These are phyloP conservation scores for Gymnoscopelus braueri DNA, from an alignment of 2,797 vertebrate genomes.

Conservation along the genomic window DNA sequence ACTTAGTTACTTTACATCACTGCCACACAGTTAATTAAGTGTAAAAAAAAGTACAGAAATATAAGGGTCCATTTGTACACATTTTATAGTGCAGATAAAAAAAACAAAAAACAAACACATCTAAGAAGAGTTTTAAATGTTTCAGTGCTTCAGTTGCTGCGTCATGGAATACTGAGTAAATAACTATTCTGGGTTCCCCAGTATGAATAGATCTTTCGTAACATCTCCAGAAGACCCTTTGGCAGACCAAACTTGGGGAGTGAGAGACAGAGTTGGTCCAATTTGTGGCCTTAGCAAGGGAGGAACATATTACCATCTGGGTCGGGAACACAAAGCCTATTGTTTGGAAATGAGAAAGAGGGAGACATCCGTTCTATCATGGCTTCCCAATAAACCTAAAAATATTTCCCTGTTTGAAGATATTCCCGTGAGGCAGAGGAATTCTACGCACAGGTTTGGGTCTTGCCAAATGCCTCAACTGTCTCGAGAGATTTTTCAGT, in stretches of 20 bases:
- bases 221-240: conserved; percentile 50
- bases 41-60: background rate
- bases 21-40: background rate
- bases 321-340: conserved; percentile 54
- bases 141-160: background rate
- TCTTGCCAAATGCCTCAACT: background rate
- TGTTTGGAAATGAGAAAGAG: conserved; percentile 43
- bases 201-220: conserved; percentile 55
- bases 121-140: background rate
- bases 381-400: conserved; percentile 22
- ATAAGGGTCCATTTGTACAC: no score
- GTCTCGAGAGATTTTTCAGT: conserved; percentile 8
- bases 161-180: conserved; percentile 19
- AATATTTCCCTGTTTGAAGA: conserved; percentile 28
- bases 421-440: conserved; percentile 9
- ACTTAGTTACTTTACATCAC: no score
- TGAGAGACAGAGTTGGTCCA: conserved; percentile 44
- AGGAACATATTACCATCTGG: conserved; percentile 55
- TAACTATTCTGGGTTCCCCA: conserved; percentile 22
- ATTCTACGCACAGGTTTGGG: background rate
- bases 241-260: conserved; percentile 38
- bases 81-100: no score
- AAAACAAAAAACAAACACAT: background rate
- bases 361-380: conserved; percentile 7
- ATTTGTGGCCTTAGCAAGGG: conserved; percentile 38